A percentile compares a stretch with the other conserved stretches of the same genome.
Evolutionary conservation across 2,888 invertebrate species (phyloP).

Genomic region (Leistus spinibarbis): DNA sequence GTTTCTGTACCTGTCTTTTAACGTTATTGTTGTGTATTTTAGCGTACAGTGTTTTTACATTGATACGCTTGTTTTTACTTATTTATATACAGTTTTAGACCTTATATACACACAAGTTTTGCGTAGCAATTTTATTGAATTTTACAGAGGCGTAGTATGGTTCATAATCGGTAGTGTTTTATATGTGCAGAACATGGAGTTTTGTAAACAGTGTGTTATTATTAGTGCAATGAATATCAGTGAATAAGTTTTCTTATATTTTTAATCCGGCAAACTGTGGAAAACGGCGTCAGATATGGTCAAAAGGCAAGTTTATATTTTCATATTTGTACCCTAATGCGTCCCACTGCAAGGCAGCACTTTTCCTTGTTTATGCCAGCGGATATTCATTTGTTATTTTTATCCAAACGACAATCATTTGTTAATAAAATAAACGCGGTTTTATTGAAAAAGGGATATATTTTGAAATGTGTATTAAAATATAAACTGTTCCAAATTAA

Average conservation of each 20-base stretch:
- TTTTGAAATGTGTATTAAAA: no score
- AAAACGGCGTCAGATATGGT: conserved; percentile 58
- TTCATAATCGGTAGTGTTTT: conserved; percentile 29
- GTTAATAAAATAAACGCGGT: no score
- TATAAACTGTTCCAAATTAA: not conserved
- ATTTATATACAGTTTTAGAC: conserved; percentile 14
- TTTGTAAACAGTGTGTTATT: conserved; percentile 42
- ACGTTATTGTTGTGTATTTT: conserved; percentile 27
- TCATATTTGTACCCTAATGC: not conserved
- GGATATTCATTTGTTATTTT: not conserved
- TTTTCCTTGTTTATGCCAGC: not conserved
- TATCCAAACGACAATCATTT: not conserved
- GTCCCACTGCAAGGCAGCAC: not conserved
- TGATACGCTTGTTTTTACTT: conserved; percentile 22
- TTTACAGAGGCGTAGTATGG: conserved; percentile 24
- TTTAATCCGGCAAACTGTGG: conserved; percentile 50
- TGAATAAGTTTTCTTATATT: conserved; percentile 36
- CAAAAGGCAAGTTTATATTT: conserved; percentile 52
- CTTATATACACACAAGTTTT: conserved; percentile 15
- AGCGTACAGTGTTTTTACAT: conserved; percentile 36
- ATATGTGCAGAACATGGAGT: conserved; percentile 41
- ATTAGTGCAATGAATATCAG: conserved; percentile 40
- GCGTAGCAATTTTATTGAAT: no score
- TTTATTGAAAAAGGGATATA: no score
- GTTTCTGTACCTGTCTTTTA: conserved; percentile 34